Base-by-base conservation (phyloP, 2,113 vertebrate species). In the Poeciliopsis prolifica region DNA sequence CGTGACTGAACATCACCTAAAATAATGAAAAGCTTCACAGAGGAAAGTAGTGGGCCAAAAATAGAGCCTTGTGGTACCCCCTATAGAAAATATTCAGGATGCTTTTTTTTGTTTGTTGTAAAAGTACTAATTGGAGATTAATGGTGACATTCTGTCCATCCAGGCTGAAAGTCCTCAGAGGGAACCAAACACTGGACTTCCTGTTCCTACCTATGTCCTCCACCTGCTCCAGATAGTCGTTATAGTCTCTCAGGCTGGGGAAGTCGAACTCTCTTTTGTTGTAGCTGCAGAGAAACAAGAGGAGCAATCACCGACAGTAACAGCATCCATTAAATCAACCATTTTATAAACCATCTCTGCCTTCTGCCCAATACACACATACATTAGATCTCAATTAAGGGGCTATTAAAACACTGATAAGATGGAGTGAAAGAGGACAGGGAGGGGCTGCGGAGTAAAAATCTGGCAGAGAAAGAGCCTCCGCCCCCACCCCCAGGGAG, bases 261-360 rank as follows among this genome's bases (percentile, higher is more conserved):
- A 99, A 99, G 86, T 99, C 97, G 73, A 95, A 94, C 85, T 98
- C 97, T 91, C 97, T 96, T 93, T 99, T 99, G 92, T 99, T 99
- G 89, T 98, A 99, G 94, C 98, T 99, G 93, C 71, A 83, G 87
- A 76, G 84, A 63, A 89, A 92, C 72, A 81, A 69, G 87, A 75
- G 37, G 78, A 85, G 86, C 78, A 86, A 86, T 88, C 24, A 65
- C 72, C 4, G 68, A 83, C 86, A 91, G 86, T 86, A 84, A 90
- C 83, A 87, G 79, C 65, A 15, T 77, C 87, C 88, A 88, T 91
- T 89, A 91, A 90, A 88, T 87, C 86, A 88, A 85, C 77, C 84
- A 68, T 85, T 88, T 87, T 86, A 88, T 89, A 89, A 91, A 78
- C 82, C 81, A 81, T 82, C 83, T 83, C 86, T 88, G 82, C 82